Conservation (phyloP, 2,797 vertebrate species). For the Crocodylus rhombifer region DNA sequence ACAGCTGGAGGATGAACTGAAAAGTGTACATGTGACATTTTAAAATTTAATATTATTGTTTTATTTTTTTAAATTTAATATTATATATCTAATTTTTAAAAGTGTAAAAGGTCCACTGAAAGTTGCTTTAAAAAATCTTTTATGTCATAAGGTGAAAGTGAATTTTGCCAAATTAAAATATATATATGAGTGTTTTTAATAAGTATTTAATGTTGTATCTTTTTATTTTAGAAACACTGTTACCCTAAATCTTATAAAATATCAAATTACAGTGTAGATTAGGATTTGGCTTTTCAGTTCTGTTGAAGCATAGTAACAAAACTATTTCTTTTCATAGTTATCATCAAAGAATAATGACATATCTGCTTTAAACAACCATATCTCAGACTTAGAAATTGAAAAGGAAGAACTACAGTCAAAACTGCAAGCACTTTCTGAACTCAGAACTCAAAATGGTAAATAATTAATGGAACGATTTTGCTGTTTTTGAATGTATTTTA, state of each 20-base stretch:
- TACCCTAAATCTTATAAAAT: background rate
- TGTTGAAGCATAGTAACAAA: background rate
- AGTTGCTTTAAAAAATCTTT: background rate
- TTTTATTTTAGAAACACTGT: background rate
- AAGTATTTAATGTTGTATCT: background rate
- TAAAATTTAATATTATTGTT: background rate
- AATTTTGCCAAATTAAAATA: background rate
- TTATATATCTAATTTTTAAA: background rate
- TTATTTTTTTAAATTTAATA: background rate
- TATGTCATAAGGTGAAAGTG: background rate
- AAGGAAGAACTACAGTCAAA: slow-evolving; percentile 86
- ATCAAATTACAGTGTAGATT: background rate
- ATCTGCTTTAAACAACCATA: slow-evolving; percentile 75
- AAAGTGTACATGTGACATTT: slow-evolving; percentile 80
- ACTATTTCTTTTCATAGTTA: slow-evolving; percentile 72
- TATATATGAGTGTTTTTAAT: background rate
- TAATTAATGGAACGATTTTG: background rate
- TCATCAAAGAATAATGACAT: slow-evolving; percentile 80
- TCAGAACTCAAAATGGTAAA: slow-evolving; percentile 88
- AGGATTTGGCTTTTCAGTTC: background rate
- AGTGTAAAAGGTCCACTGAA: background rate
- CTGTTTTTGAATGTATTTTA: background rate
- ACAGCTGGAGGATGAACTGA: slow-evolving; percentile 91
- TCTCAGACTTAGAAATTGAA: slow-evolving; percentile 87
- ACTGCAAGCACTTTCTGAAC: slow-evolving; percentile 84